Conservation (phyloP, 2,113 vertebrate genomes). For the Gallinago undulata region DNA sequence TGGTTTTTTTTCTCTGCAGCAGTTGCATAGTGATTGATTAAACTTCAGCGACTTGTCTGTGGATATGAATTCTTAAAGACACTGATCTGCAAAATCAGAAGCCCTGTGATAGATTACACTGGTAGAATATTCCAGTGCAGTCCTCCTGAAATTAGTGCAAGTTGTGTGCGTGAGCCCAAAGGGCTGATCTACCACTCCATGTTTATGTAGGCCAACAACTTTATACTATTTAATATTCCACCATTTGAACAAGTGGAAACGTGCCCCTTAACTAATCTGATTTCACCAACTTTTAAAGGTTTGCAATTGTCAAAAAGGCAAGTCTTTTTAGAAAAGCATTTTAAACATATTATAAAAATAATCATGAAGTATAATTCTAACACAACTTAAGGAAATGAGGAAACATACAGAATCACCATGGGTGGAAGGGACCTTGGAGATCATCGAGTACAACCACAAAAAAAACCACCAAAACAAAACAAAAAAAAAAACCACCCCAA, state of each 20-base stretch:
- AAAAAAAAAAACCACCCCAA: too few species aligned
- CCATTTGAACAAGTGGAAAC: not conserved
- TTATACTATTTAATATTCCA: not conserved
- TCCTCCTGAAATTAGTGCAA: not conserved
- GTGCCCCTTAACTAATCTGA: not conserved
- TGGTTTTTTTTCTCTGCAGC: not conserved
- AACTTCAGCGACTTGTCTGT: constrained; percentile 23
- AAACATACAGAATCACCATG: not conserved
- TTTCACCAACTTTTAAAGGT: not conserved
- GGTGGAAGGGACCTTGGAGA: too few species aligned
- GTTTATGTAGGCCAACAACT: not conserved
- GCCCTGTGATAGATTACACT: not conserved
- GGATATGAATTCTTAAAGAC: constrained; percentile 43
- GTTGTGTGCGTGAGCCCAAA: not conserved
- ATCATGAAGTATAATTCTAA: not conserved
- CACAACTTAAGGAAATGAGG: not conserved
- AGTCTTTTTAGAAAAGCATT: not conserved
- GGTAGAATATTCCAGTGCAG: not conserved
- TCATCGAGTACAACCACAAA: too few species aligned
- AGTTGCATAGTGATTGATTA: not conserved
- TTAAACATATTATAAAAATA: not conserved
- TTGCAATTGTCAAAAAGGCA: not conserved
- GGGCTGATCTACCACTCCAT: not conserved
- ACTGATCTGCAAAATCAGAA: constrained; percentile 12
- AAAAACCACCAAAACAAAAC: too few species aligned